Base-by-base conservation (phyloP, 2,113 vertebrate species). In the Hylia prasina region DNA sequence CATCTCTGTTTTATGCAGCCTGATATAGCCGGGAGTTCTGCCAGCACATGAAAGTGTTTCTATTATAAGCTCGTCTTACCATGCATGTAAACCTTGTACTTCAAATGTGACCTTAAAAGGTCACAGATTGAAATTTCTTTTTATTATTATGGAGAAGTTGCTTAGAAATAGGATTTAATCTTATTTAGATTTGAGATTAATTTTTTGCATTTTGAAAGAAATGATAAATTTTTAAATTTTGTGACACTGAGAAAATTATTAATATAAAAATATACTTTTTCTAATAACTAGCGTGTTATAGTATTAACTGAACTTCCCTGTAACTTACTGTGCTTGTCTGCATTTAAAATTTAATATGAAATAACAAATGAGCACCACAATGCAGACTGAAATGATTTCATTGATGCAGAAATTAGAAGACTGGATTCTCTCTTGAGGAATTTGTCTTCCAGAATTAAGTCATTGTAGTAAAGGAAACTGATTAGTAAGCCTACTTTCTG, bases 1-100 rank as follows among this genome's bases (percentile, higher is more conserved):
- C 23, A 9, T 82, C 30, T 51, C 61, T 89, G 31, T 44, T 94
- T 65, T 63, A 82, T 60, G 63, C 66, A 83, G 80, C 82, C 63
- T 89, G 87, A 96, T 91, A 80, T 16, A 82, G 42, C 75, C 5
- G 79, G 96, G 93, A 91, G 78, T 90, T 93, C 61, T 91, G 89
- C 95, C 94, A 93, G 45, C 45, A n/a, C 15, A 27, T 93, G 87
- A 89, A 66, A 91, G 81, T 63, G 87, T 90, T 97, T 87, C 96
- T 96, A 96, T 96, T 95, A 76, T 79, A 82, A 94, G 78, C 39
- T 90, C 71, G 14, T 79, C 42, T 95, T 94, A 68, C 82, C 73
- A 79, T 5, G 2, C 60, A 58, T 94, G 89, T 82, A 80, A 89
- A 93, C 66, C 21, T 79, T 56, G 30, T 54, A 51, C 71, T 93